Evolutionary conservation across 2,113 vertebrate species (phyloP), one percentile per base, ranked within the genome.

Genomic region (Semicossyphus pulcher): DNA sequence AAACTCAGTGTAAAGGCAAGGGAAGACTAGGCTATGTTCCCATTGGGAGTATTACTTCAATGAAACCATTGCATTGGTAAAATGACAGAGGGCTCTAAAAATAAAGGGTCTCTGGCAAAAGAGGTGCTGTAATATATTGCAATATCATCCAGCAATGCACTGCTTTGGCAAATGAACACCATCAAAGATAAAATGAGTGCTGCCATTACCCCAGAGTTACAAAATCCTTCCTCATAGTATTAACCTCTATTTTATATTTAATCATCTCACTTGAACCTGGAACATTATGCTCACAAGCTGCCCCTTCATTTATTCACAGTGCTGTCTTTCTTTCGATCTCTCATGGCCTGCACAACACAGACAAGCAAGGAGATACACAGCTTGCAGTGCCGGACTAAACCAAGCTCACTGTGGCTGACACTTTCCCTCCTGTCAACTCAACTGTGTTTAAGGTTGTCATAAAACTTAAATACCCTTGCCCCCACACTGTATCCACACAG

Each of bases 1-100:
- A 74, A 65, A 26, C 21, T 37, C 3, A 10, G 29, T 63, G 49
- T 36, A 47, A 63, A 47, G 48, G 11, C 26, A 61, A 42, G n/a
- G n/a, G 23, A 52, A n/a, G 10, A 8, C 9, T 20, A 28, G 5
- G 2, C 34, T 25, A 6, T 21, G 36, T 28, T 58, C 12, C 42
- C 36, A 53, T 16, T 5, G 2, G n/a, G 32, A 48, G 28, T 4
- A 21, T 8, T 18, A 42, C 36, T 20, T 44, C 37, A 44, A 1
- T 21, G 11, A 61, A 18, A 11, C 42, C n/a, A 4, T 1, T 20
- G 7, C 45, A 28, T 28, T 21, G 7, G 39, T n/a, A 20, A 7
- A 21, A 15, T 2, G 15, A 18, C 21, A 32, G 11, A 39, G 23
- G 47, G 4, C 14, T 42, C n/a, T 31, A 28, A 18, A 54, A 36